Evolutionary conservation across 2,113 vertebrate species (phyloP), one percentile per base, ranked within the genome.

Genomic region (Paedocypris sp.): DNA sequence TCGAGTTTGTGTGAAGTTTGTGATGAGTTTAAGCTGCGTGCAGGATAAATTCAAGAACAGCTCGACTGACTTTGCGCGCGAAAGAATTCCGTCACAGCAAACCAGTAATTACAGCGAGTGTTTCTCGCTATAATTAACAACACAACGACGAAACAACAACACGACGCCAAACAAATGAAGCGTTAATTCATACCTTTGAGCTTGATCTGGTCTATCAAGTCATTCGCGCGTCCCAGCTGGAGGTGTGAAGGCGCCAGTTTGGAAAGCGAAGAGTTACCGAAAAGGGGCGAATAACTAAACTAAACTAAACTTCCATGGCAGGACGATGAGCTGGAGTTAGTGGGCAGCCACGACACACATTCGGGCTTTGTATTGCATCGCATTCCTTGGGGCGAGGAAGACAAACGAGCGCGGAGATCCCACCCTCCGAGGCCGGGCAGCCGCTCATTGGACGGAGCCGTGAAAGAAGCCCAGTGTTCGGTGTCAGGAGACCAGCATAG

Each of bases 381-480:
- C 60, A 64, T 67, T 70, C 60, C 42, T 42, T 29, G 16, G 19
- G 18, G n/a, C 50, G 45, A 64, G 7, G 25, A 68, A 62, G 59
- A 33, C 71, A 71, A 70, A 73, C 49, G 35, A 39, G 41, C 13
- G 62, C 42, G 2, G 41, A 68, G 66, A 75, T 66, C 74, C 75
- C 78, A 66, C 72, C 73, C 62, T 69, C 68, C 1, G 56, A 25
- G 18, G 49, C 15, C 38, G 56, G 26, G 12, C 31, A 19, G 45
- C 28, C 60, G 48, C 67, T 67, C 64, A 75, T 72, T 78, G 77
- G 71, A 75, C 62, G 60, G 23, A 59, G 22, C 33, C 42, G 75
- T 74, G 52, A 77, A 74, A 75, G 69, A 46, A 67, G 51, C 48
- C 38, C 69, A 65, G 69, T 80, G 54, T 74, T 58, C 50, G 29